phyloP scores from a whole-genome alignment of 2,797 vertebrate species.

The Arremon brunneinucha region DNA sequence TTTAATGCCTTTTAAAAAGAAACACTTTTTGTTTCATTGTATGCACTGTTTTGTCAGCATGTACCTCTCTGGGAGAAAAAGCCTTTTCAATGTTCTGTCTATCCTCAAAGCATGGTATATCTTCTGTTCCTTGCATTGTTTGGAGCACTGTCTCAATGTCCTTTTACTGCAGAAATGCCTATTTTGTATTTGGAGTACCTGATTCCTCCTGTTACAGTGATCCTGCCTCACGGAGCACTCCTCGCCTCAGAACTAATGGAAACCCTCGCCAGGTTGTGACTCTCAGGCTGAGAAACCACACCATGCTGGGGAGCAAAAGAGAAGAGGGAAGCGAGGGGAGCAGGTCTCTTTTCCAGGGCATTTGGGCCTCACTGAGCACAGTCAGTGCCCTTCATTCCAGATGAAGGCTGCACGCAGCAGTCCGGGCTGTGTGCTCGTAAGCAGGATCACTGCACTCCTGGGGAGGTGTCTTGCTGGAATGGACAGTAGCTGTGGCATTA shows the following conservation, averaged over 20 bases:
- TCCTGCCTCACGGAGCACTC: conserved; percentile 63
- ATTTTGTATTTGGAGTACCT: conserved; percentile 67
- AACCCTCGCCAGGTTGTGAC: neutral
- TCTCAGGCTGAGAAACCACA: neutral
- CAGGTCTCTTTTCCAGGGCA: neutral
- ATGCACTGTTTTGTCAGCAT: conserved; percentile 80
- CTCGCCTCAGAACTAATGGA: neutral
- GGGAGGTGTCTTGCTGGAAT: conserved; percentile 44
- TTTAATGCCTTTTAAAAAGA: conserved; percentile 71
- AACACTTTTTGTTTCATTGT: conserved; percentile 75
- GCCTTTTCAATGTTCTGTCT: conserved; percentile 70
- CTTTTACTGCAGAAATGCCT: conserved; percentile 68
- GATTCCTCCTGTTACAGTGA: conserved; percentile 74
- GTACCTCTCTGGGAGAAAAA: conserved; percentile 71
- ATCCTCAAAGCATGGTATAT: conserved; percentile 80
- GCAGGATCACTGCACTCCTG: conserved; percentile 70
- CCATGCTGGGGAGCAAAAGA: neutral
- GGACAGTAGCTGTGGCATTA: conserved; percentile 66
- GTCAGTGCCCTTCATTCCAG: neutral
- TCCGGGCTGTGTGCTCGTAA: neutral
- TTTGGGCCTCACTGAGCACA: neutral
- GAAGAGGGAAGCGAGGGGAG: neutral
- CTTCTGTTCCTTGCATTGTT: conserved; percentile 76
- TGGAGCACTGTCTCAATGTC: conserved; percentile 73
- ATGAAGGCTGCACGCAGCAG: neutral